Evolutionary conservation across 2,797 vertebrate genomes (phyloP).

Genomic region (Rhabdophis nuchalis): DNA sequence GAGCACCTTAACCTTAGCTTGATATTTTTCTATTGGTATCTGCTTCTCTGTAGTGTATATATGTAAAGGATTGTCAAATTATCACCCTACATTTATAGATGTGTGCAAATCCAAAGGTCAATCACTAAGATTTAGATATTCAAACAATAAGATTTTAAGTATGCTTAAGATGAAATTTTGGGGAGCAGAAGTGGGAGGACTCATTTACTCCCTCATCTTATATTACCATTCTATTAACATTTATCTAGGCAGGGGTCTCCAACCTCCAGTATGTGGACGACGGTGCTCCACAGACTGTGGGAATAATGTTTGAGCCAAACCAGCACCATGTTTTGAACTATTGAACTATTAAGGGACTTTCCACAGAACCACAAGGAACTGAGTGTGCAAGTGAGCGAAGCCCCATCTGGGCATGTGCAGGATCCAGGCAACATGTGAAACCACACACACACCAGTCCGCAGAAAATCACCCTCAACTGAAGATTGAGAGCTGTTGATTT

Average conservation of each 20-base stretch:
- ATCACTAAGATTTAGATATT: background rate
- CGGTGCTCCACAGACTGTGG: too few species aligned
- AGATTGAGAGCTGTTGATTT: too few species aligned
- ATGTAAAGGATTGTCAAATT: background rate
- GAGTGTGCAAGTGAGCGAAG: too few species aligned
- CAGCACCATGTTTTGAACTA: too few species aligned
- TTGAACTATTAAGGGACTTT: too few species aligned
- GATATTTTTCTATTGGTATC: background rate
- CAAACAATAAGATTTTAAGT: background rate
- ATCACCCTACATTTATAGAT: background rate
- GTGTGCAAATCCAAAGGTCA: background rate
- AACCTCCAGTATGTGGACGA: too few species aligned
- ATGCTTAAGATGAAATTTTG: background rate
- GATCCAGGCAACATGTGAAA: too few species aligned
- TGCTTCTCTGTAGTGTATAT: background rate
- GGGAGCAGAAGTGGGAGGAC: background rate
- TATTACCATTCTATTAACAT: background rate
- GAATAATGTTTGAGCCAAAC: too few species aligned
- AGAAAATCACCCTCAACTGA: too few species aligned
- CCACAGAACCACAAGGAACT: too few species aligned
- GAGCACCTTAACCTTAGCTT: background rate
- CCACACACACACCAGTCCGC: too few species aligned
- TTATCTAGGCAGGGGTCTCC: background rate
- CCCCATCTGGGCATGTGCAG: too few species aligned
- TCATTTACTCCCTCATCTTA: background rate